Percentiles rank a stretch among this genome's conserved stretches.
These are phyloP conservation scores for Tetraodon nigroviridis DNA, from an alignment of 2,113 vertebrate species.

Conservation along the genomic window DNA sequence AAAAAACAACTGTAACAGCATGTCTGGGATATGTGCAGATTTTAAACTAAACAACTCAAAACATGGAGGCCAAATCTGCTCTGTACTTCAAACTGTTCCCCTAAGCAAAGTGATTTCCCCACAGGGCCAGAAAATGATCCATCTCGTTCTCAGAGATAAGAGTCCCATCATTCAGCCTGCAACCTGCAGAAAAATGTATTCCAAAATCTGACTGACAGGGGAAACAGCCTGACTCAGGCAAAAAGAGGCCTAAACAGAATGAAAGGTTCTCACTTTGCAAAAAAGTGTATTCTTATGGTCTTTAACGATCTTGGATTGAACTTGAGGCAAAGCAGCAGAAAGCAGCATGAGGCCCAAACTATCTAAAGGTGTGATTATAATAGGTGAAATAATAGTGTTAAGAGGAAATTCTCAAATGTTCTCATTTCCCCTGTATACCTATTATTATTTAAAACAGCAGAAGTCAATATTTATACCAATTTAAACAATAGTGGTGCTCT, in stretches of 20 bases:
- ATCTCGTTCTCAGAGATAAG: not conserved
- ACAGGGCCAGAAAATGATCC: not conserved
- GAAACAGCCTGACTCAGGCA: not conserved
- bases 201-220: not conserved
- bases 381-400: too few species aligned
- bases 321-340: too few species aligned
- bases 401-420: too few species aligned
- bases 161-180: not conserved
- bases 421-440: too few species aligned
- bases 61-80: slow-evolving; percentile 13
- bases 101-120: slow-evolving; percentile 2
- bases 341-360: too few species aligned
- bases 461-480: too few species aligned
- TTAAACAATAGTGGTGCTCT: too few species aligned
- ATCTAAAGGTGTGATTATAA: too few species aligned
- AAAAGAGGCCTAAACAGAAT: not conserved
- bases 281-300: not conserved
- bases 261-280: not conserved
- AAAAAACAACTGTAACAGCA: not conserved
- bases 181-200: not conserved
- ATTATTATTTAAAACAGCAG: too few species aligned
- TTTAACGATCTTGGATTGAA: too few species aligned
- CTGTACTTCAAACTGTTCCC: slow-evolving; percentile 19
- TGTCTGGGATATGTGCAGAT: slow-evolving; percentile 14
- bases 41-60: slow-evolving; percentile 5